Evolutionary conservation across 2,888 invertebrate species (phyloP).

Genomic region (Bibio marci): DNA sequence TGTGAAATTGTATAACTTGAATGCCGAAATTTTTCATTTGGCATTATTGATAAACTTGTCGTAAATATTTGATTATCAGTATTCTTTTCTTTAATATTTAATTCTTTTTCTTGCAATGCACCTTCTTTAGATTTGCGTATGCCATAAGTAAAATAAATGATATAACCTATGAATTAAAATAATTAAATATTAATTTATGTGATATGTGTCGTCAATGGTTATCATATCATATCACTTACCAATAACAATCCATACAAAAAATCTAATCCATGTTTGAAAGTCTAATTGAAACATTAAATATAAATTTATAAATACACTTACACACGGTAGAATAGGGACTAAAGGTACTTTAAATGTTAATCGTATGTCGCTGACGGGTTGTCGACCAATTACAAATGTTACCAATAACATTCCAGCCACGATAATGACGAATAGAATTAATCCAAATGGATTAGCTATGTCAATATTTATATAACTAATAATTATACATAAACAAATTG

Average conservation of each 20-base stretch:
- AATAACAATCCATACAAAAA: slow-evolving; percentile 65
- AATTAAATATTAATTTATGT: slow-evolving; percentile 4
- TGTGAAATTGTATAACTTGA: neutral
- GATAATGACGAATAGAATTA: slow-evolving; percentile 31
- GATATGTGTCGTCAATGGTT: neutral
- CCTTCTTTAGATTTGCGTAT: slow-evolving; percentile 56
- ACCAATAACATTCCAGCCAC: slow-evolving; percentile 35
- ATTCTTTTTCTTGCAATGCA: slow-evolving; percentile 3
- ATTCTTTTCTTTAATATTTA: neutral
- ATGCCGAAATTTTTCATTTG: neutral
- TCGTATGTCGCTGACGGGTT: slow-evolving; percentile 42
- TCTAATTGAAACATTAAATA: slow-evolving; percentile 85
- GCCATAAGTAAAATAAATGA: slow-evolving; percentile 77
- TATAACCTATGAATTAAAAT: slow-evolving; percentile 41
- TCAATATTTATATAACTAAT: neutral
- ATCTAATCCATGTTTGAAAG: slow-evolving; percentile 72
- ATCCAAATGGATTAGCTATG: neutral
- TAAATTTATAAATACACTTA: slow-evolving; percentile 73
- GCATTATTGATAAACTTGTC: neutral
- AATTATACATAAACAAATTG: slow-evolving; percentile 8
- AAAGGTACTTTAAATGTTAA: slow-evolving; percentile 67
- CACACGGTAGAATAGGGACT: slow-evolving; percentile 67
- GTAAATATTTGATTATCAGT: too few species aligned
- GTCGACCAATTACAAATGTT: slow-evolving; percentile 44
- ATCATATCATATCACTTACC: slow-evolving; percentile 33